Evolutionary conservation across 2,888 invertebrate genomes (phyloP), one percentile per base, ranked within the genome.

Genomic region (Apoderus coryli): DNA sequence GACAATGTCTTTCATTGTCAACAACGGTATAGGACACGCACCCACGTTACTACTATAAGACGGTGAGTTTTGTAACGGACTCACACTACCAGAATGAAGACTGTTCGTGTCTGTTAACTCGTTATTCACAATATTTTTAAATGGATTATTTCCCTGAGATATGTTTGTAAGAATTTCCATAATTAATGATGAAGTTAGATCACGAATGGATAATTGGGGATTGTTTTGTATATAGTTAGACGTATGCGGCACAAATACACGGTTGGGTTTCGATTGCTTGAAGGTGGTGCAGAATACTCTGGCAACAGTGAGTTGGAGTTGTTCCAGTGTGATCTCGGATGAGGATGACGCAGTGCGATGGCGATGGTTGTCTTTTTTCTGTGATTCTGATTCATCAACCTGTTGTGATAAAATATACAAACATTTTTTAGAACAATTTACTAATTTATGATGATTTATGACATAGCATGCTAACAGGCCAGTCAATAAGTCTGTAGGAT

Each of bases 271-370:
- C 10, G 57, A 46, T 34, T 59, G 56, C 33, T 60, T 61, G 73
- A 79, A 82, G 2, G 78, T 72, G 19, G 76, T 74, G 50, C 76
- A 72, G 10, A 84, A 57, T 32, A 84, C 71, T 47, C 74, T 67
- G 2, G 75, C 73, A 27, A 80, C 63, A 39, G 74, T 65, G 31
- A 63, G 56, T 37, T 70, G 60, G 13, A 77, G 60, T 48, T 76
- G 74, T 30, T 76, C 75, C 36, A 69, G 68, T 4, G 69, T 69
- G 31, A 73, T 56, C 50, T 76, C 77, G 9, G 64, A 64, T 37
- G 65, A 62, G 4, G 53, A 50, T 4, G 53, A 52, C 9, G 47
- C 47, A 3, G 54, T 56, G 34, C 55, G 47, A 40, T 54, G 53
- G 31, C 54, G 43, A 10, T 53, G 48, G 10, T 47, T 61, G 31